Conservation (phyloP, 1,140 invertebrate species). For the Eciton burchellii region DNA sequence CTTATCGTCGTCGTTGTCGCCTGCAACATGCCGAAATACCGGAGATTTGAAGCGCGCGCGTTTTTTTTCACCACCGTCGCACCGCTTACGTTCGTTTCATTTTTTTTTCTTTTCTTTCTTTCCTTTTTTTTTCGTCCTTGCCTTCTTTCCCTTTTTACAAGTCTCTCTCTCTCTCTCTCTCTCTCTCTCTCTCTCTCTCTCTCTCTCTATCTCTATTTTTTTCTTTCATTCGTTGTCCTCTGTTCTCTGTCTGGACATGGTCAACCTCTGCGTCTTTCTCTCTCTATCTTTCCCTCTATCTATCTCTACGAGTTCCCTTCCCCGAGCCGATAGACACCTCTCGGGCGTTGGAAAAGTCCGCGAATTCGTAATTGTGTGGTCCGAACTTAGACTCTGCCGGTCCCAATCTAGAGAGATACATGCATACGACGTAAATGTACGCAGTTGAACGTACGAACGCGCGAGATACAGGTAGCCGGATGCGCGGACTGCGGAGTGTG, state of each 20-base stretch:
- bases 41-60: too few species aligned
- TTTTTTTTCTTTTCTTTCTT: neutral
- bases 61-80: too few species aligned
- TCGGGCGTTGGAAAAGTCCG: neutral
- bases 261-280: too few species aligned
- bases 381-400: slow-evolving; percentile 34
- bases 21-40: too few species aligned
- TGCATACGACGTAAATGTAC: neutral
- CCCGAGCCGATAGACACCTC: neutral
- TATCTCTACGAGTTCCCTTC: neutral
- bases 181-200: neutral
- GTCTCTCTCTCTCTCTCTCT: slow-evolving; percentile 28
- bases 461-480: neutral
- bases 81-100: neutral
- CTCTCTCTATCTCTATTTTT: too few species aligned
- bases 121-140: slow-evolving; percentile 15
- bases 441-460: neutral
- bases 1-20: slow-evolving; percentile 13
- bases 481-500: slow-evolving; percentile 73
- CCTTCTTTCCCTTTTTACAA: neutral
- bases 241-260: too few species aligned
- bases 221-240: too few species aligned
- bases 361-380: slow-evolving; percentile 52
- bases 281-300: neutral
- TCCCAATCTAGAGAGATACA: neutral